Evolutionary conservation across 2,888 invertebrate genomes (phyloP), one percentile per base, ranked within the genome.

Genomic region (Crepidodera aurea): DNA sequence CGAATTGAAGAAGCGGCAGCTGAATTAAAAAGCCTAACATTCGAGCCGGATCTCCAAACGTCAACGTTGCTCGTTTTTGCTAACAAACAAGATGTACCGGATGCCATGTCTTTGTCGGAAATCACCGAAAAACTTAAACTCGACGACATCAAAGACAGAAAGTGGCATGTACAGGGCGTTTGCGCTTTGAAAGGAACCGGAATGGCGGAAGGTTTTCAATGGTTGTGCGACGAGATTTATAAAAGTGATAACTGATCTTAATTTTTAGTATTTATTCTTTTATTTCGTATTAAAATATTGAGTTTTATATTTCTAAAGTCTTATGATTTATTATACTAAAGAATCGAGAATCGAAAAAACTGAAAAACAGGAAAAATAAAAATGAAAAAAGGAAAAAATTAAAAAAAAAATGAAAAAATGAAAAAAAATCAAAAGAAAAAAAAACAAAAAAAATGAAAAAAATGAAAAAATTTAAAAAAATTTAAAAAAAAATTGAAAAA

Each of bases 51-150:
- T 78, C 82, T 98, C 10, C 84, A 93, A 75, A 94, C 96, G 79
- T 95, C 96, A 15, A 91, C 92, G 1, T 84, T 98, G 42, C 82
- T 98, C 73, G 92, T 97, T 39, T 96, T 97, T 82, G 96, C 97
- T 25, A 98, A 97, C 83, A 97, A 97, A 82, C 96, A 96, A 81
- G 96, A 96, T 83, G 84, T 92, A 78, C 92, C 93, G 1, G 94
- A 96, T 81, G 96, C 97, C 7, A 94, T 96, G 94, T 88, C 88
- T 50, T 92, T 93, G 53, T 90, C 93, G 22, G 96, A 97, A 82
- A 84, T 97, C 63, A 96, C 94, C 50, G 93, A 96, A 76, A 94
- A 93, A 79, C 84, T 97, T 53, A 92, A 91, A 70, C 84, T 97
- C 62, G 92, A 93, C 78, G 88, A 89, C 69, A 82, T 95, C 63